phyloP scores from a whole-genome alignment of 2,888 invertebrate species.

The Sarcophaga rosellei region DNA sequence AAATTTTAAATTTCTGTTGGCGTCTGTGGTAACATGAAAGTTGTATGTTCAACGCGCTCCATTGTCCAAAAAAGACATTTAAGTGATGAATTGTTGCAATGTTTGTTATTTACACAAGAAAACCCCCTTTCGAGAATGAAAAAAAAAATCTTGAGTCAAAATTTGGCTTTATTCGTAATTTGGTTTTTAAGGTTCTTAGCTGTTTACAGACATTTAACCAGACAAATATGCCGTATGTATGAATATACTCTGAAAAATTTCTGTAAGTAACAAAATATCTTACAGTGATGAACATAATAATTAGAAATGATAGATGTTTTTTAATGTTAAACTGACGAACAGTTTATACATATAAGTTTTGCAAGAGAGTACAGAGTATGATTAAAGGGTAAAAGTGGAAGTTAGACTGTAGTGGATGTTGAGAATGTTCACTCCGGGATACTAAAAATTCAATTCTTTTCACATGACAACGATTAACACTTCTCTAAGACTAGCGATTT shows the following conservation, averaged over 20 bases:
- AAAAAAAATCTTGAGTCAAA: slow-evolving; percentile 50
- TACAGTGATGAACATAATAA: no score
- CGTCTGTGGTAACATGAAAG: slow-evolving; percentile 48
- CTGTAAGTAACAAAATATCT: no score
- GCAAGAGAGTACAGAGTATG: no score
- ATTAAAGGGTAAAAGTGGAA: no score
- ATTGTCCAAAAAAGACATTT: slow-evolving; percentile 70
- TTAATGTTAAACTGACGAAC: no score
- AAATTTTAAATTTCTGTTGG: not conserved
- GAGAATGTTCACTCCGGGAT: no score
- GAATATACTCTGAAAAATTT: not conserved
- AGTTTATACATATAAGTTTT: no score
- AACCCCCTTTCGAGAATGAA: slow-evolving; percentile 39
- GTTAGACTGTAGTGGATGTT: no score
- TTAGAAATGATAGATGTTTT: no score
- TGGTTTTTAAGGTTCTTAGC: slow-evolving; percentile 51
- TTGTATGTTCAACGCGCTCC: slow-evolving; percentile 53
- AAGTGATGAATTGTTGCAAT: slow-evolving; percentile 75
- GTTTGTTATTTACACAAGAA: slow-evolving; percentile 71
- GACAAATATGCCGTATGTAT: slow-evolving; percentile 24
- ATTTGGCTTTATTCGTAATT: slow-evolving; percentile 61
- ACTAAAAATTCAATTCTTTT: no score
- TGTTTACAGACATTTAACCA: slow-evolving; percentile 58
- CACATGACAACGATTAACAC: no score
- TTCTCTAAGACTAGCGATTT: no score